Evolutionary conservation across 2,888 invertebrate species (phyloP).

Genomic region (Rhamphomyia laevipes): DNA sequence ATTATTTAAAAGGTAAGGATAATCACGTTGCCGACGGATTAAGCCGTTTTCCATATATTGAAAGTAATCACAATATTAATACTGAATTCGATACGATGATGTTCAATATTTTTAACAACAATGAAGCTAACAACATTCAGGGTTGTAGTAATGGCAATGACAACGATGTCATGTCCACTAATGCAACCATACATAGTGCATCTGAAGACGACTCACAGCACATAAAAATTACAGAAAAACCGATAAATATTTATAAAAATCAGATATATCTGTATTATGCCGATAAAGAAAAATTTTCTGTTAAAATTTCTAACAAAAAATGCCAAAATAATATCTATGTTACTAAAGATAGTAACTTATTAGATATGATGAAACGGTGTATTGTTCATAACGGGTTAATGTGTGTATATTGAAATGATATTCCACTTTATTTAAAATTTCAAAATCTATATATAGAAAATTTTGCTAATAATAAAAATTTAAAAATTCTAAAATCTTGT

Average conservation of each 20-base stretch:
- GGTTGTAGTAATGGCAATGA: not conserved
- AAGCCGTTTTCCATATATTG: not conserved
- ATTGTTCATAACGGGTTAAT: too few relatives aligned
- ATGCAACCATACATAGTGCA: conserved; percentile 6
- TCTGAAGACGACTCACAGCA: conserved; percentile 2
- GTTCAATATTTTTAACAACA: not conserved
- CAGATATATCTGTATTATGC: conserved; percentile 4
- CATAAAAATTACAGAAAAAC: conserved; percentile 5
- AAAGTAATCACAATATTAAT: not conserved
- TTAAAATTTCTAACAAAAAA: conserved; percentile 8
- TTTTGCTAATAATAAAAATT: conserved; percentile 2
- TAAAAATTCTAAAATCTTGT: not conserved
- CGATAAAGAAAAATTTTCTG: conserved; percentile 1
- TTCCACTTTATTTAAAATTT: conserved; percentile 2
- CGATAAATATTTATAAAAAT: conserved; percentile 8
- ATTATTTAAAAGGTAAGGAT: conserved; percentile 4
- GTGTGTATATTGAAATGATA: conserved; percentile 9
- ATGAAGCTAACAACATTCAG: not conserved
- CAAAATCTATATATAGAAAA: conserved; percentile 8
- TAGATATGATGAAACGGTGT: too few relatives aligned
- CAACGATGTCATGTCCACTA: not conserved
- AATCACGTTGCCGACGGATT: conserved; percentile 4
- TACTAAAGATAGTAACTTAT: not conserved
- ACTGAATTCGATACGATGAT: not conserved
- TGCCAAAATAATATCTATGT: conserved; percentile 4